Evolutionary conservation across 2,888 invertebrate genomes (phyloP), one percentile per base, ranked within the genome.

Genomic region (Eucera pruinosa): DNA sequence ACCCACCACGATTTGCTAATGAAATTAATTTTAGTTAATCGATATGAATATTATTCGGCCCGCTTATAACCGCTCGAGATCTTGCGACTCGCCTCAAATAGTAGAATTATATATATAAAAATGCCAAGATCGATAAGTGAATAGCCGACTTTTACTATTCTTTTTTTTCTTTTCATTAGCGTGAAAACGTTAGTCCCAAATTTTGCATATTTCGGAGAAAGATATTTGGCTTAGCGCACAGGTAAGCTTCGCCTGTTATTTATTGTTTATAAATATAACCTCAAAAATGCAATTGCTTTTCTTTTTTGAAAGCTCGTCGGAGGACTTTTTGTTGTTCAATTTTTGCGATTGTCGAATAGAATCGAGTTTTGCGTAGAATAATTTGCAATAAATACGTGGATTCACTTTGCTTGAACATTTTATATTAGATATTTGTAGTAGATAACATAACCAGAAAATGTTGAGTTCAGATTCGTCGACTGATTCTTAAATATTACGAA

Each of bases 191-290:
- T n/a, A n/a, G n/a, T n/a, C n/a, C n/a, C n/a, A n/a, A n/a, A n/a
- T n/a, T n/a, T n/a, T n/a, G n/a, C n/a, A n/a, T n/a, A n/a, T n/a
- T n/a, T n/a, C n/a, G 9, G 41, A 0, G 23, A 20, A 25, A 30
- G 23, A 50, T 55, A 33, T 65, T 65, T 50, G n/a, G 64, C 3
- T 64, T 68, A 11, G 36, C 9, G 4, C 23, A 20, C 36, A 33
- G 65, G 78, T 78, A 78, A 78, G 69, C 6, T 48, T n/a, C 30
- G 36, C 27, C 15, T 39, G 47, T 62, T 76, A 45, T 73, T 41
- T 58, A 52, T 76, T 75, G 33, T 54, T 61, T 9, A 9, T 36
- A 18, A 62, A 62, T 27, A 66, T 78, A 78, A 78, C 78, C 78
- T 71, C 27, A 3, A 57, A 61, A 7, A 52, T 58, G n/a, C 3